Evolutionary conservation across 2,888 invertebrate genomes (phyloP).

Genomic region (Lomographa bimaculata): DNA sequence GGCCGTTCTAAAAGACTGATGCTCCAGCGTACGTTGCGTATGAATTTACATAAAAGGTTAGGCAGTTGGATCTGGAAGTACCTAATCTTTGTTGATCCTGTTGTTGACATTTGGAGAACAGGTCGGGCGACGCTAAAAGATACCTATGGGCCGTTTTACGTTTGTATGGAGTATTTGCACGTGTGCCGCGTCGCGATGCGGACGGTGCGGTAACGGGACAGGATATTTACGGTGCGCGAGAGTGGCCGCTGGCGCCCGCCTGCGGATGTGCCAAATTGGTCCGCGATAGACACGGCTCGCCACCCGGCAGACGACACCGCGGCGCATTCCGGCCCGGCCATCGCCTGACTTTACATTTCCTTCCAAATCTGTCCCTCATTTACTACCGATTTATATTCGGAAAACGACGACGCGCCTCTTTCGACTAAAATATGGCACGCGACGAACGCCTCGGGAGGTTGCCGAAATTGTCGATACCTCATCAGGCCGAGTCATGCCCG

Average conservation of each 20-base stretch:
- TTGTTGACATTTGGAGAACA: conserved; percentile 41
- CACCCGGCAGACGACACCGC: conserved; percentile 75
- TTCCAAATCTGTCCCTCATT: conserved; percentile 51
- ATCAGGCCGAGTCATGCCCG: conserved; percentile 50
- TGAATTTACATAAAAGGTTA: conserved; percentile 37
- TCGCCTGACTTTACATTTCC: conserved; percentile 57
- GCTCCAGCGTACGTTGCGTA: conserved; percentile 32
- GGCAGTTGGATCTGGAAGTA: conserved; percentile 47
- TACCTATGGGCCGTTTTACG: conserved; percentile 40
- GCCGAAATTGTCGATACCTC: conserved; percentile 43
- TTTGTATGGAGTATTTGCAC: conserved; percentile 45
- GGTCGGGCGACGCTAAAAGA: conserved; percentile 34
- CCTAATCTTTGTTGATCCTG: conserved; percentile 23
- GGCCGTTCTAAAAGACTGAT: too few relatives aligned
- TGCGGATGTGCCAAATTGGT: conserved; percentile 82
- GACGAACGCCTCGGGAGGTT: conserved; percentile 47
- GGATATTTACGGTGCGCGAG: conserved; percentile 66
- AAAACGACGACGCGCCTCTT: conserved; percentile 39
- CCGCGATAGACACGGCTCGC: conserved; percentile 68
- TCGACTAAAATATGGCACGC: conserved; percentile 46
- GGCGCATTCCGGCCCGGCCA: conserved; percentile 77
- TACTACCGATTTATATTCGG: conserved; percentile 48
- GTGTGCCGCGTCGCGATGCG: conserved; percentile 35
- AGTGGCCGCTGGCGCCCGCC: conserved; percentile 60
- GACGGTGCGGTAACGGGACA: conserved; percentile 52